phyloP scores from a whole-genome alignment of 2,113 vertebrate genomes.

The Muscicapa adusta region DNA sequence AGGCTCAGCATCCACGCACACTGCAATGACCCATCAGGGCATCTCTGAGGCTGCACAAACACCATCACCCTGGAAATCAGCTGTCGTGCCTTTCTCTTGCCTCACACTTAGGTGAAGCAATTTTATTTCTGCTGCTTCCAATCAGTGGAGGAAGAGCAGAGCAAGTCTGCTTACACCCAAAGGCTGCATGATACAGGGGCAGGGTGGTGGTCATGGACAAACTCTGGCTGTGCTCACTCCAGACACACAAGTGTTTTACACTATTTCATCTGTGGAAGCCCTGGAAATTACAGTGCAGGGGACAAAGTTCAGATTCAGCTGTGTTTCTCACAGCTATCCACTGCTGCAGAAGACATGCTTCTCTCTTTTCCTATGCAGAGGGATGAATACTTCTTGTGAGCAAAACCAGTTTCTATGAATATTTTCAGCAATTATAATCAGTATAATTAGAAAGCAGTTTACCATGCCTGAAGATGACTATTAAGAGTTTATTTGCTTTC shows the following conservation, averaged over 20 bases:
- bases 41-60: not conserved
- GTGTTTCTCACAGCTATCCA: not conserved
- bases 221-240: not conserved
- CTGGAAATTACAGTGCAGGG: not conserved
- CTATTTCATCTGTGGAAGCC: not conserved
- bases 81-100: not conserved
- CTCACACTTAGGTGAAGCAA: not conserved
- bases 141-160: not conserved
- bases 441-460: slow-evolving; percentile 10
- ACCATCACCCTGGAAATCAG: not conserved
- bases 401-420: slow-evolving; percentile 6
- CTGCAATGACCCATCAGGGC: not conserved
- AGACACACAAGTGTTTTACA: not conserved
- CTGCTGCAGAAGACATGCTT: not conserved
- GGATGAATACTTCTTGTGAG: not conserved
- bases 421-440: slow-evolving; percentile 18
- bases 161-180: not conserved
- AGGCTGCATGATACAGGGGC: not conserved
- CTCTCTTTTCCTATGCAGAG: not conserved
- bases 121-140: not conserved
- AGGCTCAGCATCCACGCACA: not conserved
- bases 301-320: not conserved
- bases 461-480: not conserved
- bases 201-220: not conserved
- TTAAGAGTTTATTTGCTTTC: slow-evolving; percentile 45